phyloP scores from a whole-genome alignment of 1,140 invertebrate species.

The Homarus americanus region DNA sequence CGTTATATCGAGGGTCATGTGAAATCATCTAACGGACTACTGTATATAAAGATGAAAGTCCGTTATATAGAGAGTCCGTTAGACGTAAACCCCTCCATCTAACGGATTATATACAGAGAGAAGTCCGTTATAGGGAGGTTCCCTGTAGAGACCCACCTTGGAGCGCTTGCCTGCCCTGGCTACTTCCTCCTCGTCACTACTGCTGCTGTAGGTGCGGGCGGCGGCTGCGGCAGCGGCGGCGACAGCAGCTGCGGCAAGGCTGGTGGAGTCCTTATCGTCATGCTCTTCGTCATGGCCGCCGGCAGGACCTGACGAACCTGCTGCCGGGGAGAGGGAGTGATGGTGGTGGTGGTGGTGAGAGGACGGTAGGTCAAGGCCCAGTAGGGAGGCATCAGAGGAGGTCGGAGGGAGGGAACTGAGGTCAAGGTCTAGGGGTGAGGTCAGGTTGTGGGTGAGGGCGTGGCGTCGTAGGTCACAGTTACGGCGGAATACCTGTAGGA shows the following conservation, averaged over 20 bases:
- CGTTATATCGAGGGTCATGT: no score
- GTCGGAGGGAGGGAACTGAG: slow-evolving; percentile 79
- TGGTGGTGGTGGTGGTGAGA: slow-evolving; percentile 70
- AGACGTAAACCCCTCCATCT: no score
- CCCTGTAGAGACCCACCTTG: slow-evolving; percentile 53
- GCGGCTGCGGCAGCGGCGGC: neutral
- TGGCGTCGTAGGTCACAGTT: slow-evolving; percentile 89
- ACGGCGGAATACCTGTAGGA: slow-evolving; percentile 79
- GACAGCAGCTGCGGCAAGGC: neutral
- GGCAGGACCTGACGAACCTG: neutral
- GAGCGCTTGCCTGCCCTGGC: slow-evolving; percentile 51
- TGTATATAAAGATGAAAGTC: no score
- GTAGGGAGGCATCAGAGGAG: slow-evolving; percentile 84
- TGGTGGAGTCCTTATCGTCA: neutral
- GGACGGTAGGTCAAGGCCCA: slow-evolving; percentile 79
- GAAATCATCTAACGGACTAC: no score
- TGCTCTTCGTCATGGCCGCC: slow-evolving; percentile 1
- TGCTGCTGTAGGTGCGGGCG: slow-evolving; percentile 33
- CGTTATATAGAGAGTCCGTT: no score
- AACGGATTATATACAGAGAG: no score
- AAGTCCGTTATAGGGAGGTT: no score
- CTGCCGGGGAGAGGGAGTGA: slow-evolving; percentile 1
- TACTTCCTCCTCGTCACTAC: slow-evolving; percentile 57
- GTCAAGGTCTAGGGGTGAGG: slow-evolving; percentile 80
- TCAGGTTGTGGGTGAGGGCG: slow-evolving; percentile 85